Evolutionary conservation across 2,113 vertebrate species (phyloP).

Genomic region (Rhinolophus ferrumequinum): DNA sequence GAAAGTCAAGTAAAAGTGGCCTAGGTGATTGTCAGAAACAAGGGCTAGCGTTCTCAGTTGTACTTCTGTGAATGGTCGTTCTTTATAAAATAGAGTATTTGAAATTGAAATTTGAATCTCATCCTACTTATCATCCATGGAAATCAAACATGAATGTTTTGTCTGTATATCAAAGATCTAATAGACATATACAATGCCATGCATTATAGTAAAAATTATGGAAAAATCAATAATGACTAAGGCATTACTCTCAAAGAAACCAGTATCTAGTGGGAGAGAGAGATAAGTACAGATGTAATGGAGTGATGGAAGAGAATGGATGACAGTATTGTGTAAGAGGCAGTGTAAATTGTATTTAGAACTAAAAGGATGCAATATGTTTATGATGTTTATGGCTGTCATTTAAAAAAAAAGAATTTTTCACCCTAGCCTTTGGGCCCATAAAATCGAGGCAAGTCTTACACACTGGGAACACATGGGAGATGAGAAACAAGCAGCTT

Average conservation of each 20-base stretch:
- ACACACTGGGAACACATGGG: neutral
- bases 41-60: neutral
- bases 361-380: neutral
- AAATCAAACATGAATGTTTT: neutral
- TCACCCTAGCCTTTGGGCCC: neutral
- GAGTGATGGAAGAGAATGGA: neutral
- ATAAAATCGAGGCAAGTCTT: neutral
- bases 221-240: neutral
- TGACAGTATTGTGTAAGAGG: neutral
- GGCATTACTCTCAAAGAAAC: neutral
- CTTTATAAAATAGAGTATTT: neutral
- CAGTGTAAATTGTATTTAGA: neutral
- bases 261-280: neutral
- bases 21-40: neutral
- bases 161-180: neutral
- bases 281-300: neutral
- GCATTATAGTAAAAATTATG: neutral
- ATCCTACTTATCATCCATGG: neutral
- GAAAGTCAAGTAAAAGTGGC: neutral
- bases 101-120: slow-evolving; percentile 1
- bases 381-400: neutral
- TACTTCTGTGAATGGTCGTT: neutral
- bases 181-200: neutral
- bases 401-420: neutral
- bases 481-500: neutral